Evolutionary conservation across 2,797 vertebrate genomes (phyloP).

Genomic region (Bovichtus diacanthus): DNA sequence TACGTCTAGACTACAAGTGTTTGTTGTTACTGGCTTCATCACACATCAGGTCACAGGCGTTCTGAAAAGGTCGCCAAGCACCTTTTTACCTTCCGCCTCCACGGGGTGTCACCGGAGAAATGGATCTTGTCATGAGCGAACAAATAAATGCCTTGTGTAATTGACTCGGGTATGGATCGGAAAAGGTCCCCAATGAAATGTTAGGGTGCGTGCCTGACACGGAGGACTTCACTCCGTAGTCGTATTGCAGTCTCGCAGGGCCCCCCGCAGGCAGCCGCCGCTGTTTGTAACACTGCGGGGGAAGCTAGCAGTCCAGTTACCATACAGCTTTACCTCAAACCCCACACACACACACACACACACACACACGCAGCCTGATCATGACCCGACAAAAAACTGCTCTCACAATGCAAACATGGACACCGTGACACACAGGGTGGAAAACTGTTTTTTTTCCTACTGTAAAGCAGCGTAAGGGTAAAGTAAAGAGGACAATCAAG

Average conservation of each 20-base stretch:
- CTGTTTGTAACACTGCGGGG: background rate
- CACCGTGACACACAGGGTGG: background rate
- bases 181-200: conserved; percentile 43
- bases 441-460: background rate
- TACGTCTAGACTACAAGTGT: conserved; percentile 39
- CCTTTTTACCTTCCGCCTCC: conserved; percentile 37
- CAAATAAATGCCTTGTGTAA: conserved; percentile 38
- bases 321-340: background rate
- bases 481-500: background rate
- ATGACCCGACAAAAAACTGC: too few species aligned
- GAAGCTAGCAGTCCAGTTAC: background rate
- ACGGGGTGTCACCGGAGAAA: conserved; percentile 21
- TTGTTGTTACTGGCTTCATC: conserved; percentile 64
- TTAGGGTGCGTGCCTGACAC: too few species aligned
- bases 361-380: too few species aligned
- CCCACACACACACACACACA: too few species aligned
- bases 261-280: background rate
- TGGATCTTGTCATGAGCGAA: conserved; percentile 17
- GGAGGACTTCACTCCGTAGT: background rate
- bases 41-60: conserved; percentile 72
- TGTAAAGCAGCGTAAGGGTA: background rate
- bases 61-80: conserved; percentile 65
- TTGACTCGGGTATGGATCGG: conserved; percentile 19
- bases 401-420: background rate
- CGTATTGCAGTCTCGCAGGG: background rate